Evolutionary conservation across 2,797 vertebrate genomes (phyloP).

Genomic region (Cynopterus sphinx): DNA sequence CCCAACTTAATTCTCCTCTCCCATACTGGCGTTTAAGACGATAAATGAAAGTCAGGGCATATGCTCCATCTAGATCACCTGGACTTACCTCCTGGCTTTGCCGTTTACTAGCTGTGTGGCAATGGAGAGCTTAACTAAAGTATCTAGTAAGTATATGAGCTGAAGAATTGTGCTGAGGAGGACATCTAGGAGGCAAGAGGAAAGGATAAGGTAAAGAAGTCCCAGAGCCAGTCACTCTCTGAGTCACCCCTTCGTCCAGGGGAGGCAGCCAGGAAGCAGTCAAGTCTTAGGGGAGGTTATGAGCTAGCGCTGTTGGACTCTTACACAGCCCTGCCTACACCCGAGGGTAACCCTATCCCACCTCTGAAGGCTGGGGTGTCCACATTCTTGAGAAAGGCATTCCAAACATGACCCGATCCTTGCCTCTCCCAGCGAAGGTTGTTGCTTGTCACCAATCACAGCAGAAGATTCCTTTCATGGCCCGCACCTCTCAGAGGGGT

Average conservation of each 20-base stretch:
- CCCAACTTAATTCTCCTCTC: background rate
- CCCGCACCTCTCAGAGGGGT: background rate
- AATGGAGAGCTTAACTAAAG: background rate
- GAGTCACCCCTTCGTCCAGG: conserved; percentile 52
- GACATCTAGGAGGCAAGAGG: background rate
- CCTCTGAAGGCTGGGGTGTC: background rate
- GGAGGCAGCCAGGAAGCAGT: conserved; percentile 59
- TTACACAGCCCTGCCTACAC: background rate
- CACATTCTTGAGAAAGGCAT: conserved; percentile 21
- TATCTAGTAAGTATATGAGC: background rate
- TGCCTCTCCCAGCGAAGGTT: background rate
- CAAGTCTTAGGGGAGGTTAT: conserved; percentile 36
- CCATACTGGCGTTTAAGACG: background rate
- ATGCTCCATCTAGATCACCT: background rate
- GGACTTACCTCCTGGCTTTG: background rate
- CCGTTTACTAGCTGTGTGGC: background rate
- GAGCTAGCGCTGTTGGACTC: conserved; percentile 26
- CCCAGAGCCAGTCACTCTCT: conserved; percentile 36
- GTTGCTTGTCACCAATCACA: conserved; percentile 19
- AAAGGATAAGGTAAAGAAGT: background rate
- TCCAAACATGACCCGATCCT: background rate
- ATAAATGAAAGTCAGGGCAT: background rate
- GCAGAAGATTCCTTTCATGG: conserved; percentile 28
- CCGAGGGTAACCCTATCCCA: conserved; percentile 15
- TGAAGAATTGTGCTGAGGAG: background rate